Evolutionary conservation across 1,140 invertebrate genomes (phyloP).

Genomic region (Trichoplusia ni): DNA sequence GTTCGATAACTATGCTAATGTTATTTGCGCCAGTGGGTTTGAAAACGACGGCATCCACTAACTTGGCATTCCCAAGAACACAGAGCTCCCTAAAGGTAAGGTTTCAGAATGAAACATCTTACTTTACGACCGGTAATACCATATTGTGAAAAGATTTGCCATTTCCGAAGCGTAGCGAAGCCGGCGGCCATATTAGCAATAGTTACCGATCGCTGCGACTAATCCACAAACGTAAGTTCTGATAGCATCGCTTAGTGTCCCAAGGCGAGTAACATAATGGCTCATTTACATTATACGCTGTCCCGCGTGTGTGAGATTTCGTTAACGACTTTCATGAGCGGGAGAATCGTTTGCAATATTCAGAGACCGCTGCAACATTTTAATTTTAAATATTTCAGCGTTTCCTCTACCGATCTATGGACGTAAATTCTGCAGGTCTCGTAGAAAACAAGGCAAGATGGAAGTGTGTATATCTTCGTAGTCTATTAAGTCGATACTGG

Average conservation of each 20-base stretch:
- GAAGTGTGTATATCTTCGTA: background rate
- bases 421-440: background rate
- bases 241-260: constrained; percentile 25
- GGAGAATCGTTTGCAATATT: constrained; percentile 17
- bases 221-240: constrained; percentile 21
- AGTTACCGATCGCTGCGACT: constrained; percentile 14
- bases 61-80: constrained; percentile 54
- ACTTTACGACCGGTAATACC: constrained; percentile 42
- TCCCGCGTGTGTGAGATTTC: constrained; percentile 28
- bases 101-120: constrained; percentile 48
- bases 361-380: constrained; percentile 7
- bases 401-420: background rate
- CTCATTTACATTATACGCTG: constrained; percentile 26
- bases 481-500: background rate
- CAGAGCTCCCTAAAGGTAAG: constrained; percentile 48
- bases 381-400: constrained; percentile 12
- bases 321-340: constrained; percentile 23
- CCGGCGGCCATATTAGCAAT: constrained; percentile 15
- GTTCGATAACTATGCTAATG: constrained; percentile 81
- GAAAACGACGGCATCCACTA: constrained; percentile 67
- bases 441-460: constrained; percentile 10
- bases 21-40: constrained; percentile 77
- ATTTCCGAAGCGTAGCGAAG: constrained; percentile 16
- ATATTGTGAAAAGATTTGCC: constrained; percentile 46
- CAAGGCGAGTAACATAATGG: constrained; percentile 22